Evolutionary conservation across 1,140 invertebrate species (phyloP).

Genomic region (Euborellia annulipes): DNA sequence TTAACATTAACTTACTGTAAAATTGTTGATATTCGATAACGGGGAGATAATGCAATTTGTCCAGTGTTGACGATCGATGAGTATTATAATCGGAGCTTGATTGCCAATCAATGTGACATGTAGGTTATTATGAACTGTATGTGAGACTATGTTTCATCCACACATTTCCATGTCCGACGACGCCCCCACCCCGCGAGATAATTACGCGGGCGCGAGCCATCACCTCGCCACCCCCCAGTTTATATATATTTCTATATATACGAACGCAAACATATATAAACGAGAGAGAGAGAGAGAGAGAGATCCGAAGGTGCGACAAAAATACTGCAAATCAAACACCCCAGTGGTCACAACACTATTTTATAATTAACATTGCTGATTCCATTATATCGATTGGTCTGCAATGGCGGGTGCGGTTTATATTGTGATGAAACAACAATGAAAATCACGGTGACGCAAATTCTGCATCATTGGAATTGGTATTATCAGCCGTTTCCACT

Average conservation of each 20-base stretch:
- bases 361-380: constrained; percentile 13
- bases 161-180: too few species aligned
- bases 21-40: too few species aligned
- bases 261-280: too few species aligned
- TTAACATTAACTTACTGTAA: too few species aligned
- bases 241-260: too few species aligned
- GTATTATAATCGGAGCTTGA: constrained; percentile 8
- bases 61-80: constrained; percentile 3
- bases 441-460: constrained; percentile 9
- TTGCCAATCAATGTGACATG: constrained; percentile 10
- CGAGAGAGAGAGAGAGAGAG: too few species aligned
- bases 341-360: constrained; percentile 9
- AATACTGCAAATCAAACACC: constrained; percentile 11
- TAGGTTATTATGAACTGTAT: constrained; percentile 8
- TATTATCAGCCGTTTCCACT: constrained; percentile 2
- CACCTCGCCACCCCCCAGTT: too few species aligned
- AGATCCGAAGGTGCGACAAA: constrained; percentile 6
- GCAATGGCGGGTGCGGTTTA: constrained; percentile 5
- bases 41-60: constrained; percentile 3
- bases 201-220: too few species aligned
- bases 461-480: constrained; percentile 9
- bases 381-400: constrained; percentile 11
- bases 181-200: too few species aligned
- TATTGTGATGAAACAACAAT: constrained; percentile 8
- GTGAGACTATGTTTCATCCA: too few species aligned